phyloP scores from a whole-genome alignment of 1,140 invertebrate species.

The Pantala flavescens region DNA sequence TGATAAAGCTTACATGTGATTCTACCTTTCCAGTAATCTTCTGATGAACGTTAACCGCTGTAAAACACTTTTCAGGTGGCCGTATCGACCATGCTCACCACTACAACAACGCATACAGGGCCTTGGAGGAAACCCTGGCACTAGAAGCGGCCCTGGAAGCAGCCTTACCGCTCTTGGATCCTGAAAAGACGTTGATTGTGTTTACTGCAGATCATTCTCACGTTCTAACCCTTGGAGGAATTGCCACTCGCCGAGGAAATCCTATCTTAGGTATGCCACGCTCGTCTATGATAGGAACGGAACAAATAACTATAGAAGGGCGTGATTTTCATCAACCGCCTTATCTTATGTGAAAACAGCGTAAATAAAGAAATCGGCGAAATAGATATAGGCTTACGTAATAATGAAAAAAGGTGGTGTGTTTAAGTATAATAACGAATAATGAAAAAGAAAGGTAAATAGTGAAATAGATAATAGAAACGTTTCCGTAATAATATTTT shows the following conservation, averaged over 20 bases:
- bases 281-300: background rate
- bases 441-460: no score
- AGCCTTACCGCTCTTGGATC: conserved; percentile 54
- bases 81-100: conserved; percentile 79
- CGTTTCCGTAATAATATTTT: no score
- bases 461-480: no score
- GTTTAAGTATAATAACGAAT: no score
- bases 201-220: conserved; percentile 76
- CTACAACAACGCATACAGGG: conserved; percentile 61
- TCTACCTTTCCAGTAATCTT: no score
- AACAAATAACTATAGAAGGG: conserved; percentile 12
- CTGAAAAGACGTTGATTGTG: conserved; percentile 62
- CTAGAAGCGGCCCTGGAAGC: conserved; percentile 59
- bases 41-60: no score
- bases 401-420: no score
- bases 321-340: no score
- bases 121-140: conserved; percentile 66
- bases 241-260: conserved; percentile 52
- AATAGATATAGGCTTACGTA: no score
- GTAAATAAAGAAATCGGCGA: no score
- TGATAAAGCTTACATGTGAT: no score
- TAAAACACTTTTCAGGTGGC: conserved; percentile 55
- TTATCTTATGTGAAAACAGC: no score
- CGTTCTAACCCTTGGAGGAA: conserved; percentile 64
- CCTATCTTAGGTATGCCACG: conserved; percentile 48